Evolutionary conservation across 2,113 vertebrate genomes (phyloP).

Genomic region (Phyllostomus discolor): DNA sequence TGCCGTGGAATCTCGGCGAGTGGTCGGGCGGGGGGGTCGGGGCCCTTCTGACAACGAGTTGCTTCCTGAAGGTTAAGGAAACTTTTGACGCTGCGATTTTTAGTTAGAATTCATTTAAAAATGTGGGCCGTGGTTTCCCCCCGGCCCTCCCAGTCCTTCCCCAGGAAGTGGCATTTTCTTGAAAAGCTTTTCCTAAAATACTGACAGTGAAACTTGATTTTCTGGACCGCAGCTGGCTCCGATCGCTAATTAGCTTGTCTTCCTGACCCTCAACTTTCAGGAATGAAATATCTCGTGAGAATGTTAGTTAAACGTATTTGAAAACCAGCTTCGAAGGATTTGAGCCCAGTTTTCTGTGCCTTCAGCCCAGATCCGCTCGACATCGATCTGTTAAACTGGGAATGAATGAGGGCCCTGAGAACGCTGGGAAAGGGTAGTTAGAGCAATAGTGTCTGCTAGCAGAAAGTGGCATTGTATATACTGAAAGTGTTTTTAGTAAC

Average conservation of each 20-base stretch:
- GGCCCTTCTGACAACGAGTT: not conserved
- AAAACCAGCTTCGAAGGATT: not conserved
- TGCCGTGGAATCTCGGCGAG: not conserved
- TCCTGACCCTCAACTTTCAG: not conserved
- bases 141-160: not conserved
- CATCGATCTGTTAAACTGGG: not conserved
- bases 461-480: not conserved
- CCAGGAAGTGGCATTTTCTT: not conserved
- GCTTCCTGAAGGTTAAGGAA: not conserved
- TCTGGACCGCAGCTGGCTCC: constrained; percentile 14
- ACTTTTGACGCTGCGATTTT: not conserved
- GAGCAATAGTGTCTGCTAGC: not conserved
- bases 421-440: not conserved
- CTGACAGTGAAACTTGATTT: not conserved
- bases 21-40: not conserved
- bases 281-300: not conserved
- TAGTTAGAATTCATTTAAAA: not conserved
- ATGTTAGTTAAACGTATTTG: not conserved
- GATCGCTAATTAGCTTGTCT: constrained; percentile 17
- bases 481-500: not conserved
- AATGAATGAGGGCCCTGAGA: not conserved
- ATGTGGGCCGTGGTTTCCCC: not conserved
- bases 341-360: not conserved
- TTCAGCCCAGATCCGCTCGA: not conserved
- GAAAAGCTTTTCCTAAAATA: not conserved